A percentile compares a stretch with the other conserved stretches of the same genome.
These are phyloP conservation scores for Hirtodrosophila histrioides DNA, from an alignment of 2,888 invertebrate species.

Conservation along the genomic window DNA sequence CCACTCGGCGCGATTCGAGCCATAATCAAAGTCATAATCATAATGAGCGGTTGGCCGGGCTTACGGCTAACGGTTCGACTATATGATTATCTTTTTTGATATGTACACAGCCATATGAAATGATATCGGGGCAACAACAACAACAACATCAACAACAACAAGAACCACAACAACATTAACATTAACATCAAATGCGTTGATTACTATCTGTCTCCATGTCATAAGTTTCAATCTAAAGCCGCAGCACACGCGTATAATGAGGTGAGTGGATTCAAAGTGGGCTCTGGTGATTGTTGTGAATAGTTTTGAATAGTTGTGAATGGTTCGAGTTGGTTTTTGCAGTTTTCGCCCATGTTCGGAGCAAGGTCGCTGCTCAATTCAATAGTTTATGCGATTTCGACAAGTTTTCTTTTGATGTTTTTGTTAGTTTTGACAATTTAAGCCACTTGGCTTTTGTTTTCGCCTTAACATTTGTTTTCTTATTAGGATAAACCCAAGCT, in stretches of 20 bases:
- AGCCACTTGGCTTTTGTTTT: slow-evolving; percentile 15
- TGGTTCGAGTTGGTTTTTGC: background rate
- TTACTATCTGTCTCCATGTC: slow-evolving; percentile 35
- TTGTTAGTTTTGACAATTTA: slow-evolving; percentile 14
- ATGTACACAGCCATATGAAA: slow-evolving; percentile 10
- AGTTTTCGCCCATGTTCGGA: background rate
- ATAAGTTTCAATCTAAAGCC: slow-evolving; percentile 31
- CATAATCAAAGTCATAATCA: slow-evolving; percentile 28
- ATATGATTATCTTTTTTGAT: slow-evolving; percentile 22
- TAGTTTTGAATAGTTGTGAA: slow-evolving; percentile 1
- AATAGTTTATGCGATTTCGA: slow-evolving; percentile 18
- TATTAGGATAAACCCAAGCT: slow-evolving; percentile 1
- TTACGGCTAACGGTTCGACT: slow-evolving; percentile 17
- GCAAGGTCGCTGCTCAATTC: slow-evolving; percentile 35
- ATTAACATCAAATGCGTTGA: slow-evolving; percentile 13
- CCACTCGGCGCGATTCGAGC: slow-evolving; percentile 3
- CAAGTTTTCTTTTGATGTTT: slow-evolving; percentile 22
- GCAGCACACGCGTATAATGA: background rate
- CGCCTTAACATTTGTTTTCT: background rate
- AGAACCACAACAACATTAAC: slow-evolving; percentile 7
- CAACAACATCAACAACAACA: slow-evolving; percentile 1
- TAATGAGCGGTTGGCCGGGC: slow-evolving; percentile 20
- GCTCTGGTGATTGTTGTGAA: slow-evolving; percentile 2
- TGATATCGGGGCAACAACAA: slow-evolving; percentile 22
- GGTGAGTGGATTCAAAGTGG: slow-evolving; percentile 24